Evolutionary conservation across 64 coral and sea anemone genomes (phyloP), one percentile per base, ranked within the genome.

Genomic region (Exaiptasia diaphana): DNA sequence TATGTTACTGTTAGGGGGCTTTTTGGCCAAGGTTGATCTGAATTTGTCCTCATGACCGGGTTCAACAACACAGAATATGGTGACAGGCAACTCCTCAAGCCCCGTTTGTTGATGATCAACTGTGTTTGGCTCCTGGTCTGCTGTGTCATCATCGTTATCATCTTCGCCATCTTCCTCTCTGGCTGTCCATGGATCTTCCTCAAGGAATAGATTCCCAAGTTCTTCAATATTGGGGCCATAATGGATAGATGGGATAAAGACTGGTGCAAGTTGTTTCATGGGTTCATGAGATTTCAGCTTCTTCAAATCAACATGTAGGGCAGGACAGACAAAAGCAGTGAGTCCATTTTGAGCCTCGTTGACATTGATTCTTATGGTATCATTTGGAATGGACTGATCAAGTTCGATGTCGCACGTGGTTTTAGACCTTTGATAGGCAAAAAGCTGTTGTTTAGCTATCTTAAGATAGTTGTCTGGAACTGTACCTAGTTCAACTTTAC

Each of bases 41-140:
- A n/a, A n/a, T n/a, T n/a, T n/a, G n/a, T n/a, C n/a, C n/a, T n/a
- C n/a, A n/a, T n/a, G 83, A 3, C 37, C 23, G 11, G 55, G 7
- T 58, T 86, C 83, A 9, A 86, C 70, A 32, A 86, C 83, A 86
- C 74, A 56, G 46, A 86, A 86, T 48, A 86, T n/a, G n/a, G n/a
- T n/a, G n/a, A n/a, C n/a, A n/a, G n/a, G n/a, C n/a, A n/a, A n/a
- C n/a, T n/a, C n/a, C n/a, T n/a, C n/a, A n/a, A n/a, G n/a, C n/a
- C n/a, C 20, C 20, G 38, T 70, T 22, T 40, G 67, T 6, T 70
- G 21, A 4, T 20, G 21, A 20, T 22, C 9, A 36, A 34, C 67
- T 30, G 21, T 40, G 35, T 70, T 40, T 13, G 34, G 33, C 26
- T 4, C 41, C 17, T 40, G 64, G 64, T 32, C 64, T n/a, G 36